A percentile compares a stretch with the other conserved stretches of the same genome.
Evolutionary conservation across 2,797 vertebrate species (phyloP).

Genomic region (Anolis apletophallus): DNA sequence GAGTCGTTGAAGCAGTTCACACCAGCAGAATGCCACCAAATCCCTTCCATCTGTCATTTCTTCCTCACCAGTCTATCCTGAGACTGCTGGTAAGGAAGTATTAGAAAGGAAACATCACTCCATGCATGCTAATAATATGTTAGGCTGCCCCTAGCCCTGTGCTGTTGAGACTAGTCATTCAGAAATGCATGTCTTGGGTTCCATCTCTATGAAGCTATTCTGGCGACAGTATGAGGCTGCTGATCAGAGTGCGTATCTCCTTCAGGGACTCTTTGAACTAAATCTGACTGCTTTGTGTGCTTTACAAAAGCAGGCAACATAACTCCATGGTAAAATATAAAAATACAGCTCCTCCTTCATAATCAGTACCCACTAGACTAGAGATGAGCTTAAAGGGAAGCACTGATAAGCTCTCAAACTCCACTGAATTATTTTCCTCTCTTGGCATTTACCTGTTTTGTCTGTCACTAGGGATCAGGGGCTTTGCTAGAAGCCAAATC

Average conservation of each 20-base stretch:
- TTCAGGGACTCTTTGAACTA: conserved; percentile 4
- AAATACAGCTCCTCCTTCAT: not conserved
- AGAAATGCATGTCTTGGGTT: not conserved
- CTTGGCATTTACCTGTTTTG: not conserved
- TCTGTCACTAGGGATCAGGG: not conserved
- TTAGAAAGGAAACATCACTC: conserved; percentile 1
- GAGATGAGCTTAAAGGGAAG: not conserved
- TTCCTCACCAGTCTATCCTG: not conserved
- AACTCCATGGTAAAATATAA: not conserved
- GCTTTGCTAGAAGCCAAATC: not conserved
- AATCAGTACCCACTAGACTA: not conserved
- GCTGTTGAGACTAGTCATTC: not conserved
- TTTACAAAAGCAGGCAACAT: not conserved
- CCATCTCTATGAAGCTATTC: not conserved
- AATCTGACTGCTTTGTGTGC: not conserved
- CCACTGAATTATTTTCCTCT: rapidly evolving
- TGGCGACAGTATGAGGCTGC: conserved; percentile 16
- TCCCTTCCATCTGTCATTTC: not conserved
- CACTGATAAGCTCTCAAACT: rapidly evolving
- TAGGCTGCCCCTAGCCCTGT: not conserved
- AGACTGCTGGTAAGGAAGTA: not conserved
- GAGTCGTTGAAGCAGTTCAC: not conserved
- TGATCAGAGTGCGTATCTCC: not conserved
- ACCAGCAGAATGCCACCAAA: not conserved
- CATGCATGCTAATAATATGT: conserved; percentile 12